Percentiles rank a stretch among this genome's conserved stretches.
These are phyloP conservation scores for Leptinotarsa texana DNA, from an alignment of 1,140 invertebrate genomes.

Conservation along the genomic window DNA sequence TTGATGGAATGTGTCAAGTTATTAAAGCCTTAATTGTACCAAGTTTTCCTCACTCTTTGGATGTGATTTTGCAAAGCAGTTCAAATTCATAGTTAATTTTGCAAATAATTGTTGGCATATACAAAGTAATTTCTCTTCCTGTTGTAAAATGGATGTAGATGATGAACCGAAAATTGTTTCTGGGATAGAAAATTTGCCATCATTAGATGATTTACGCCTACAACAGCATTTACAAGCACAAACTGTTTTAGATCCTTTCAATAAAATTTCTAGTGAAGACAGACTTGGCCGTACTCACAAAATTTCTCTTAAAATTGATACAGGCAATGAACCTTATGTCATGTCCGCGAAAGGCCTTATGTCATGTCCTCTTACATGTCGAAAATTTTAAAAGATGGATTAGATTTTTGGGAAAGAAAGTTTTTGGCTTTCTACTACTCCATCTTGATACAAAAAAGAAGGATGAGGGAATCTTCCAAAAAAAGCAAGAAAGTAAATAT, in stretches of 20 bases:
- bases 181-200: background rate
- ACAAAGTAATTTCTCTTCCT: background rate
- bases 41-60: background rate
- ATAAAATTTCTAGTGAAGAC: background rate
- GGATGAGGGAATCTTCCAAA: too few relatives aligned
- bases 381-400: constrained; percentile 27
- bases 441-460: too few relatives aligned
- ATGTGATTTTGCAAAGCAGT: constrained; percentile 6
- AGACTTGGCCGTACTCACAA: background rate
- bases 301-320: constrained; percentile 29
- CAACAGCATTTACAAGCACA: background rate
- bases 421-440: too few relatives aligned
- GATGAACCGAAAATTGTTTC: background rate
- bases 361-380: constrained; percentile 26
- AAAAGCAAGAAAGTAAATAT: too few relatives aligned
- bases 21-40: background rate
- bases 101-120: constrained; percentile 13
- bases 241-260: background rate
- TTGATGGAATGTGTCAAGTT: background rate
- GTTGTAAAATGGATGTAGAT: background rate
- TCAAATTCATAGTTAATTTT: constrained; percentile 5
- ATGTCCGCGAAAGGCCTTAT: constrained; percentile 29
- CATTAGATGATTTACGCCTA: background rate
- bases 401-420: too few relatives aligned
- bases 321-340: constrained; percentile 24